Evolutionary conservation across 1,140 invertebrate species (phyloP), one percentile per base, ranked within the genome.

Genomic region (Heliconius himera): DNA sequence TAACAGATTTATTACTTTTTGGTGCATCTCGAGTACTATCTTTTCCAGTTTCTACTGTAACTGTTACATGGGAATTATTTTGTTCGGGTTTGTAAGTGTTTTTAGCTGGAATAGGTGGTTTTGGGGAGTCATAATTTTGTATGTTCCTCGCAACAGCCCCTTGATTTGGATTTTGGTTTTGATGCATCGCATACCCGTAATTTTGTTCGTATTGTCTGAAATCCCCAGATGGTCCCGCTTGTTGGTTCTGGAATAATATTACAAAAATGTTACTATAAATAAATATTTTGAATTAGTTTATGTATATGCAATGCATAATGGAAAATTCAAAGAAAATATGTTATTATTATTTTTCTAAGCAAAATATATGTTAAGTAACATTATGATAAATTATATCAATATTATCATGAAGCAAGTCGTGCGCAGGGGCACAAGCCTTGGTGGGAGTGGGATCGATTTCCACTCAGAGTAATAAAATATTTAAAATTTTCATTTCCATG

Each of bases 1-100:
- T 96, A 70, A 97, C 95, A 5, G 96, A 95, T 88, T 97, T 97
- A 29, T 95, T 95, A 80, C 95, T 96, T 82, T 96, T 96, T 11
- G 96, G 96, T 1, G 95, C 91, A 82, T 96, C 95, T 89, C 93
- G 94, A 13, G 91, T 92, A 36, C 85, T 92, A 46, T 95, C 95
- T 90, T 95, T 95, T 1, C 89, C 92, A 9, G 92, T 90, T 91
- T 95, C 95, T 26, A 95, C 95, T 4, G 95, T 94, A 4, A 95
- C 94, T 81, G 94, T 92, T 77, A 95, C 88, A 82, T 95, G 94
- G 9, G 94, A 91, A 74, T 95, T 93, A 79, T 95, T 94, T 74
- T 89, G 87, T 54, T 94, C 90, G 33, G 85, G 80, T 86, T 93
- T 94, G 71, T 84, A 73, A 79, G 84, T 46, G 49, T 95, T 95